Evolutionary conservation across 2,888 invertebrate genomes (phyloP).

Genomic region (Campoplex nolae): DNA sequence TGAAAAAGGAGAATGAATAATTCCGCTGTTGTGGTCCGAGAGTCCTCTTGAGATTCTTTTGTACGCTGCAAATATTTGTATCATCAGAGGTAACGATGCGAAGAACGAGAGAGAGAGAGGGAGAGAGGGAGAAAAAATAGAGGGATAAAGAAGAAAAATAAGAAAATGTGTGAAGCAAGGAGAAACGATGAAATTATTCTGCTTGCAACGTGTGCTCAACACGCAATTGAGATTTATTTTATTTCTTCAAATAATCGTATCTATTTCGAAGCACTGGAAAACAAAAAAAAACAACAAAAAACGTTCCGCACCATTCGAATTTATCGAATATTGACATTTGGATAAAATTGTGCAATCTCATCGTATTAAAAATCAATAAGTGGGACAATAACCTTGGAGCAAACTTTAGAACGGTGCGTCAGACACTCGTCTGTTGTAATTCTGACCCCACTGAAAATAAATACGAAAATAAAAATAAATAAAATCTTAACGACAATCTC

Average conservation of each 20-base stretch:
- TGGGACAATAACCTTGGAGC: background rate
- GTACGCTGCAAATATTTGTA: conserved; percentile 60
- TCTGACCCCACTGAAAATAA: conserved; percentile 3
- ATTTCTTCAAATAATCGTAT: conserved; percentile 27
- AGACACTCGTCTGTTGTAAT: background rate
- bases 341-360: background rate
- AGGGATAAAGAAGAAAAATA: background rate
- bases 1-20: conserved; percentile 47
- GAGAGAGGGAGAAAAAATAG: background rate
- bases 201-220: conserved; percentile 27
- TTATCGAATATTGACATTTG: background rate
- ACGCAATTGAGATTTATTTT: conserved; percentile 28
- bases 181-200: conserved; percentile 10
- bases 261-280: background rate
- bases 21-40: conserved; percentile 32
- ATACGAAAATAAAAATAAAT: background rate
- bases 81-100: conserved; percentile 57
- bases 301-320: background rate
- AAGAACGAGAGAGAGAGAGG: background rate
- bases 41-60: conserved; percentile 43
- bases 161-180: background rate
- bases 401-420: background rate
- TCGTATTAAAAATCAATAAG: background rate
- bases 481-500: conserved; percentile 3
- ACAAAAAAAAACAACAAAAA: background rate